Evolutionary conservation across 2,888 invertebrate species (phyloP).

Genomic region (Calameuta pallipes): DNA sequence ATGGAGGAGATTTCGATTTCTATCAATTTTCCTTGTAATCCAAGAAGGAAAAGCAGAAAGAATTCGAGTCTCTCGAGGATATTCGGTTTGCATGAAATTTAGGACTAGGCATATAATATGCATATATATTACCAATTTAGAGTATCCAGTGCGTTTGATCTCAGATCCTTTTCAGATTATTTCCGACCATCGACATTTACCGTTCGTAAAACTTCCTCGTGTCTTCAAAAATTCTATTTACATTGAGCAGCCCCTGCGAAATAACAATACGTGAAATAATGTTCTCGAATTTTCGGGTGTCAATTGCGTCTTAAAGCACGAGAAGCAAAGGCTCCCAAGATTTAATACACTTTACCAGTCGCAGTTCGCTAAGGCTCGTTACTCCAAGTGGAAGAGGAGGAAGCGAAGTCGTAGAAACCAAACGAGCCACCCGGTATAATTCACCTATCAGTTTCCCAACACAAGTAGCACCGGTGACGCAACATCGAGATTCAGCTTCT

Average conservation of each 20-base stretch:
- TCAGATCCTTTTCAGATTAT: background rate
- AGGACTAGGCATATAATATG: background rate
- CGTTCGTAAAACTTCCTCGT: background rate
- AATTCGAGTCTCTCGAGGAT: background rate
- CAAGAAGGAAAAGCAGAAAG: background rate
- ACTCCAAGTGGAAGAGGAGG: background rate
- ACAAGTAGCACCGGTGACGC: background rate
- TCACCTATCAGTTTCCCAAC: constrained; percentile 8
- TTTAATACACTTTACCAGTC: background rate
- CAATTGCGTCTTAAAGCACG: too few relatives aligned
- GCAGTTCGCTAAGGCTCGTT: background rate
- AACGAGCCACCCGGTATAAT: constrained; percentile 19
- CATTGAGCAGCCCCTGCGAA: background rate
- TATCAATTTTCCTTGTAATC: background rate
- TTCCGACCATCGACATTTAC: background rate
- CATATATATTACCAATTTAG: too few relatives aligned
- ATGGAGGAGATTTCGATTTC: background rate
- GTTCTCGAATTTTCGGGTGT: too few relatives aligned
- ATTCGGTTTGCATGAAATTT: background rate
- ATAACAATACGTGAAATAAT: too few relatives aligned
- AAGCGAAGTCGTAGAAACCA: background rate
- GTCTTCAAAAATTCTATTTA: background rate
- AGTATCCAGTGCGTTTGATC: background rate
- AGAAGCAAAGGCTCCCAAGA: background rate
- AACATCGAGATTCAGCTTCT: background rate